Conservation (phyloP, 1,140 invertebrate genomes). For the Pteromalus puparum region DNA sequence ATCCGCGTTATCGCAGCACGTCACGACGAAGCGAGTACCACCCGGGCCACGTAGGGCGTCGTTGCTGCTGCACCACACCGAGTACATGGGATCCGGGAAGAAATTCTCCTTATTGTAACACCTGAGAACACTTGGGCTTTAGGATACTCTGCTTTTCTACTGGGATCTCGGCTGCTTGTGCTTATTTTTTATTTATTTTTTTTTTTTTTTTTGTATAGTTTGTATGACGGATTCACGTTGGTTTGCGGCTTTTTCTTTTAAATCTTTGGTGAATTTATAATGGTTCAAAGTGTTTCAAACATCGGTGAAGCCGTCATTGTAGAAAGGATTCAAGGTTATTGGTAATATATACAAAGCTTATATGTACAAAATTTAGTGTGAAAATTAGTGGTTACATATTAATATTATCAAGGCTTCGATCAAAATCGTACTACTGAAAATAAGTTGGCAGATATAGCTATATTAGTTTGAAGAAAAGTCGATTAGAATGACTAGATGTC, state of each 20-base stretch:
- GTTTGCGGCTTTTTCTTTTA: too few species aligned
- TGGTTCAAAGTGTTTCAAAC: too few species aligned
- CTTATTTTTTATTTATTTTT: too few species aligned
- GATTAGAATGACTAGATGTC: constrained; percentile 22
- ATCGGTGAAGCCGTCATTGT: constrained; percentile 15
- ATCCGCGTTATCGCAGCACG: constrained; percentile 78
- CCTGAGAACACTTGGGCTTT: constrained; percentile 69
- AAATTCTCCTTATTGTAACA: constrained; percentile 76
- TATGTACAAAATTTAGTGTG: not conserved
- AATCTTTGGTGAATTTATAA: too few species aligned
- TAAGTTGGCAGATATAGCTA: constrained; percentile 25
- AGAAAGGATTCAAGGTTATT: constrained; percentile 21
- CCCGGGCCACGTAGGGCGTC: constrained; percentile 65
- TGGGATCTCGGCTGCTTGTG: not conserved
- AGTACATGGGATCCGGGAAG: constrained; percentile 74
- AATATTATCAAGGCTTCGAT: constrained; percentile 24
- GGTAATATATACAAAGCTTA: not conserved
- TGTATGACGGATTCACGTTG: not conserved
- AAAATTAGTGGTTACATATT: not conserved
- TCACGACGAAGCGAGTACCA: constrained; percentile 68
- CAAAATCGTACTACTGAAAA: constrained; percentile 31
- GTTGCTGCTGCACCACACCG: constrained; percentile 72
- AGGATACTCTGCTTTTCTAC: constrained; percentile 28
- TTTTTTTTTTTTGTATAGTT: not conserved
- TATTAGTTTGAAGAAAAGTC: constrained; percentile 33